Conservation (phyloP, 2,797 vertebrate genomes). For the Sebastes oblongus region DNA sequence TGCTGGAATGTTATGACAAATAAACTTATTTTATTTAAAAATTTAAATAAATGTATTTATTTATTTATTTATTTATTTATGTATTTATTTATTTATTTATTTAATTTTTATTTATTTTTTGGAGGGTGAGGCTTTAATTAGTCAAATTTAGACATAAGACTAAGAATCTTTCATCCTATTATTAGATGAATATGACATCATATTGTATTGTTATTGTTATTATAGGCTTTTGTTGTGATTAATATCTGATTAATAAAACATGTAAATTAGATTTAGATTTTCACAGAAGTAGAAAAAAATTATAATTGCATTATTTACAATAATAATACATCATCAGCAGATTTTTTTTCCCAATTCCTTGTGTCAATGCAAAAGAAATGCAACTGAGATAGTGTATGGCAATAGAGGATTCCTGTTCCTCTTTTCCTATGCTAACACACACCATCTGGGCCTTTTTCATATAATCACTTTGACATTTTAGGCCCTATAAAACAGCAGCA, state of each 20-base stretch:
- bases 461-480: background rate
- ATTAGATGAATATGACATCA: background rate
- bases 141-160: too few species aligned
- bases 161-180: too few species aligned
- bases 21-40: background rate
- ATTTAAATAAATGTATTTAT: too few species aligned
- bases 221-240: background rate
- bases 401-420: background rate
- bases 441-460: background rate
- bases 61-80: too few species aligned
- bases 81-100: too few species aligned
- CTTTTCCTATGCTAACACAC: background rate
- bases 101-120: too few species aligned
- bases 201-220: background rate
- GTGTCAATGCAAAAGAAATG: background rate
- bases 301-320: background rate
- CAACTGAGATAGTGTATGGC: background rate
- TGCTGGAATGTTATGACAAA: background rate
- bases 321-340: background rate
- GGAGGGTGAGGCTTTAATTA: too few species aligned
- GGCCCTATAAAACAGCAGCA: background rate
- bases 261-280: background rate
- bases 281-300: background rate
- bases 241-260: background rate
- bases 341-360: background rate